Evolutionary conservation across 2,888 invertebrate genomes (phyloP).

Genomic region (Lacanobia wlatinum): DNA sequence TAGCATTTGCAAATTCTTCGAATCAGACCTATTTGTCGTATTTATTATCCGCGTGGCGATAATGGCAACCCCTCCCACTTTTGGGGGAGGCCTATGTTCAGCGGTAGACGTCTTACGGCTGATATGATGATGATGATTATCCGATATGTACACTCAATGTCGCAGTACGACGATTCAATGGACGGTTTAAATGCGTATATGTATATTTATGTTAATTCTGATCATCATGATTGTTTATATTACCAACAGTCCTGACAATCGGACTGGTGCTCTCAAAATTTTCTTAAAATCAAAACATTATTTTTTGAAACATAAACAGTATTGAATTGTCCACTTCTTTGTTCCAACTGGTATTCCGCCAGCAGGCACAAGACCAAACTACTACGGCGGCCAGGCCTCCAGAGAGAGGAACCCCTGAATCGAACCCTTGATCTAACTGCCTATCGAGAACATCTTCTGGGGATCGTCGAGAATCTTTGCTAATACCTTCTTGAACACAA

Average conservation of each 20-base stretch:
- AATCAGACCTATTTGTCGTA: not conserved
- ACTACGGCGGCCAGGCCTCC: not conserved
- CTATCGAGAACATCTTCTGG: not conserved
- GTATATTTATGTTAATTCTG: too few relatives aligned
- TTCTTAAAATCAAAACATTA: too few relatives aligned
- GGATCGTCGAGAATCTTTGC: not conserved
- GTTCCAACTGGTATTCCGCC: not conserved
- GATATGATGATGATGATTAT: too few relatives aligned
- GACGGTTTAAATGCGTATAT: too few relatives aligned
- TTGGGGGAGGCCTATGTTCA: too few relatives aligned
- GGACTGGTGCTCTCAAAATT: not conserved
- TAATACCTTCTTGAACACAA: too few relatives aligned
- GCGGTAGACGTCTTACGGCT: too few relatives aligned
- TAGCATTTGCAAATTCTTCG: slow-evolving; percentile 13
- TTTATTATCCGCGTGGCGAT: slow-evolving; percentile 5
- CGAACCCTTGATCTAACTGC: not conserved
- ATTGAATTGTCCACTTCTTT: too few relatives aligned
- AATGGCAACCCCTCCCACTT: too few relatives aligned
- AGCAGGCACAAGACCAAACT: not conserved
- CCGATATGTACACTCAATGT: slow-evolving; percentile 8
- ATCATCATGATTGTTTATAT: not conserved
- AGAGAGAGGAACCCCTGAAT: not conserved
- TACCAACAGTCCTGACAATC: not conserved
- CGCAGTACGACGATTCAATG: not conserved
- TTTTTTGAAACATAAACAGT: too few relatives aligned